Conservation (phyloP, 2,797 vertebrate genomes). For the Danio choprae region DNA sequence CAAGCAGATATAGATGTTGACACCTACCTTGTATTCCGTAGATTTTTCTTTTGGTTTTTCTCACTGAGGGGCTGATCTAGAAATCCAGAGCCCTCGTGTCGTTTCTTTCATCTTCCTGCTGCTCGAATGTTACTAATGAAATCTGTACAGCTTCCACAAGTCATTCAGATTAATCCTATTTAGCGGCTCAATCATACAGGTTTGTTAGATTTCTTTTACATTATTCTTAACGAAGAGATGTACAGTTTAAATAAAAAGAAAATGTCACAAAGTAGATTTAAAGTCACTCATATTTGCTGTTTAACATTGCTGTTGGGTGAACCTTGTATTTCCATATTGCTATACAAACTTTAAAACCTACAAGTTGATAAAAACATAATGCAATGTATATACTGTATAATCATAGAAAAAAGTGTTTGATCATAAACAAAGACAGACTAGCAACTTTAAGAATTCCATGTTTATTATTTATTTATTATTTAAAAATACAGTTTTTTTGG, state of each 20-base stretch:
- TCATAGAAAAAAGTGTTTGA: too few relatives aligned
- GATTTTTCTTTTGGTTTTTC: conserved; percentile 31
- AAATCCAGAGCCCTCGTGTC: background rate
- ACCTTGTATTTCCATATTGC: too few relatives aligned
- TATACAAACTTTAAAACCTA: too few relatives aligned
- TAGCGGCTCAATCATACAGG: background rate
- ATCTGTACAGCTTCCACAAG: background rate
- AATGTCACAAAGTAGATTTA: background rate
- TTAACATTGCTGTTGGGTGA: too few relatives aligned
- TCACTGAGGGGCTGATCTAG: conserved; percentile 7
- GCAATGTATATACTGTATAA: too few relatives aligned
- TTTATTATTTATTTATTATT: too few relatives aligned
- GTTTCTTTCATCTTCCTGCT: conserved; percentile 15
- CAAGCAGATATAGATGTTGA: conserved; percentile 9
- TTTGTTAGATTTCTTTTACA: background rate
- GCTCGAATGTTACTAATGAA: background rate
- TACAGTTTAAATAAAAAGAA: background rate
- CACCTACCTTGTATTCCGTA: background rate
- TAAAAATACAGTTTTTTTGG: too few relatives aligned
- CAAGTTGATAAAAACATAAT: too few relatives aligned
- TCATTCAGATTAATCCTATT: background rate
- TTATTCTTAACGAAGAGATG: background rate
- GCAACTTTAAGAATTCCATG: too few relatives aligned
- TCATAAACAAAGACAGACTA: too few relatives aligned
- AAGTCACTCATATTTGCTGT: background rate